Evolutionary conservation across 2,113 vertebrate species (phyloP).

Genomic region (Emydura subglobosa): DNA sequence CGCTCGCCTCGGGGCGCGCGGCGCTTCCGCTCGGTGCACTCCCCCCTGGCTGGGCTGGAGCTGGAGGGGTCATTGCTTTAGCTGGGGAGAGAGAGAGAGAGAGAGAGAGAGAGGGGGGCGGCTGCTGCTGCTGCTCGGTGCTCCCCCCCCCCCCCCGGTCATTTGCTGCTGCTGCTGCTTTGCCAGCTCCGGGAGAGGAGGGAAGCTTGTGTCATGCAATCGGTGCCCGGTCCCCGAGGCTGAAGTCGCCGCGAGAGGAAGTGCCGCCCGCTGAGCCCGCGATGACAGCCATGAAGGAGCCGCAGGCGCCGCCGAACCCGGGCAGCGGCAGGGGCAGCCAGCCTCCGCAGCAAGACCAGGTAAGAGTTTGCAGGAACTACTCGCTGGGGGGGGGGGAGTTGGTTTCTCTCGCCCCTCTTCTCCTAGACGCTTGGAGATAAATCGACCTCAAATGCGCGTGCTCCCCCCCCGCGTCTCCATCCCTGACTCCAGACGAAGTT

Average conservation of each 20-base stretch:
- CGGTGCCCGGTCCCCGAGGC: slow-evolving; percentile 67
- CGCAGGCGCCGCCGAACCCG: slow-evolving; percentile 71
- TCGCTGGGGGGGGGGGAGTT: not conserved
- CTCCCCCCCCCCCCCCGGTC: slow-evolving; percentile 27
- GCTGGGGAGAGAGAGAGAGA: not conserved
- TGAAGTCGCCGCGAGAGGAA: slow-evolving; percentile 73
- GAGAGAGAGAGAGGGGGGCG: not conserved
- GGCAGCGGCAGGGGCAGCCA: slow-evolving; percentile 79
- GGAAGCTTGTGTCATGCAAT: slow-evolving; percentile 73
- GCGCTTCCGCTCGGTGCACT: not conserved
- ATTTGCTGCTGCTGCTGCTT: slow-evolving; percentile 24
- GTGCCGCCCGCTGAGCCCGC: slow-evolving; percentile 30
- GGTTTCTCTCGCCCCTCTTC: not conserved
- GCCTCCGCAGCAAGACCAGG: slow-evolving; percentile 84
- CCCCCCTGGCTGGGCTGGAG: not conserved
- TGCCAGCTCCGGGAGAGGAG: slow-evolving; percentile 49
- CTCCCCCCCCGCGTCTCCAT: too few species aligned
- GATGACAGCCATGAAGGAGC: slow-evolving; percentile 92
- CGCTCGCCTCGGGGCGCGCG: not conserved
- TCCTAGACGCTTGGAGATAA: not conserved
- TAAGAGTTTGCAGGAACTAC: slow-evolving; percentile 53
- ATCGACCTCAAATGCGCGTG: not conserved
- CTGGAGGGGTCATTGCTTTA: slow-evolving; percentile 2
- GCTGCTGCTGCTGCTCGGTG: slow-evolving; percentile 6
- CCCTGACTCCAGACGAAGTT: slow-evolving; percentile 35